Evolutionary conservation across 2,888 invertebrate genomes (phyloP).

Genomic region (Agapostemon virescens): DNA sequence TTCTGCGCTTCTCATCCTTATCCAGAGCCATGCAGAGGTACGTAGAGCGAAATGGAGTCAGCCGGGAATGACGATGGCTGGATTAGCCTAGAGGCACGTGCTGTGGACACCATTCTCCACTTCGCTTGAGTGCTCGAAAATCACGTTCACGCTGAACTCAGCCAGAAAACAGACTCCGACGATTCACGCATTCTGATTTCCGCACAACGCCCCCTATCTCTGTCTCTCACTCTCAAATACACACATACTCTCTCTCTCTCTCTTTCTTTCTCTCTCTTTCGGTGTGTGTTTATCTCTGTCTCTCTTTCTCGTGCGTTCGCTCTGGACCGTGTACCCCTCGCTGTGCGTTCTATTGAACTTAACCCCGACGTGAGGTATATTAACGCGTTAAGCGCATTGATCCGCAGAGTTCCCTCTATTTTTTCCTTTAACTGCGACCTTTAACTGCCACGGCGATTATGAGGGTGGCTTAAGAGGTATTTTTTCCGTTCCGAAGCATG

Average conservation of each 20-base stretch:
- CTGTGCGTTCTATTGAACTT: conserved; percentile 33
- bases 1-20: conserved; percentile 23
- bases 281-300: background rate
- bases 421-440: background rate
- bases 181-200: conserved; percentile 64
- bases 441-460: background rate
- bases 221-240: background rate
- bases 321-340: conserved; percentile 4
- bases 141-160: conserved; percentile 73
- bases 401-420: background rate
- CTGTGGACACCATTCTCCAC: conserved; percentile 77
- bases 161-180: conserved; percentile 69
- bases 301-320: background rate
- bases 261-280: background rate
- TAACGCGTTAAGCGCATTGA: conserved; percentile 12
- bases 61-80: conserved; percentile 71
- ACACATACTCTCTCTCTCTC: background rate
- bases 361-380: conserved; percentile 5
- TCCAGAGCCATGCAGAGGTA: conserved; percentile 32
- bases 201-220: conserved; percentile 1
- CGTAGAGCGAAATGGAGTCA: conserved; percentile 65
- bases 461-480: background rate
- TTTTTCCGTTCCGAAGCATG: background rate
- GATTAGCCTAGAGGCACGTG: conserved; percentile 75
- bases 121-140: conserved; percentile 77